phyloP scores from a whole-genome alignment of 2,113 vertebrate species.

The Entomyzon cyanotis region DNA sequence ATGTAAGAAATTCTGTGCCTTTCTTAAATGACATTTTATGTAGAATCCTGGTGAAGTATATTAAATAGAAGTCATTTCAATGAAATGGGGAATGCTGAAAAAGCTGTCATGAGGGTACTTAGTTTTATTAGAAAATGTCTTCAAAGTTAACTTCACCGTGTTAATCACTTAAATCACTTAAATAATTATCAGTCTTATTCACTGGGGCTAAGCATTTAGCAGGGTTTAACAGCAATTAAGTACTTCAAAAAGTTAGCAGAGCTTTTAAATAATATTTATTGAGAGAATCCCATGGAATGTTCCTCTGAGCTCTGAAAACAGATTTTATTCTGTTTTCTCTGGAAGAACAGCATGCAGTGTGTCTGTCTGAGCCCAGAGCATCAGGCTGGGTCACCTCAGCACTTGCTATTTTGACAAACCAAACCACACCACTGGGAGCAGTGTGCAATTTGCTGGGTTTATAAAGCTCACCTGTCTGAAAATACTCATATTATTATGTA shows the following conservation, averaged over 20 bases:
- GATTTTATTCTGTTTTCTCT: background rate
- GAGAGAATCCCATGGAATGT: background rate
- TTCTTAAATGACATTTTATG: background rate
- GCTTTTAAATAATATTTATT: constrained; percentile 40
- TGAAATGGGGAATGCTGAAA: background rate
- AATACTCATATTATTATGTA: background rate
- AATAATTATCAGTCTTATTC: constrained; percentile 22
- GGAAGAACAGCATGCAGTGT: background rate
- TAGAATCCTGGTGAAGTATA: background rate
- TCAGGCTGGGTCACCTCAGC: background rate
- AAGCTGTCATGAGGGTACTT: background rate
- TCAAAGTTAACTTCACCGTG: constrained; percentile 33
- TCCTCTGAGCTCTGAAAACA: background rate
- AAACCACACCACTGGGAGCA: background rate
- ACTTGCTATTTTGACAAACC: background rate
- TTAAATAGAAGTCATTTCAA: background rate
- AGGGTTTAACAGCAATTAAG: constrained; percentile 10
- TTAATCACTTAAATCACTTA: constrained; percentile 36
- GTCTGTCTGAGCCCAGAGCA: constrained; percentile 7
- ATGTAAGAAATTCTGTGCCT: background rate
- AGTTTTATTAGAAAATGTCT: constrained; percentile 21
- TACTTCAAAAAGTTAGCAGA: constrained; percentile 8
- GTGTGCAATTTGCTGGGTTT: background rate
- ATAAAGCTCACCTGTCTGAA: background rate
- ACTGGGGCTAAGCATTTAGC: background rate